Base-by-base conservation (phyloP, 2,797 vertebrate genomes). In the Adelosebastes latens region DNA sequence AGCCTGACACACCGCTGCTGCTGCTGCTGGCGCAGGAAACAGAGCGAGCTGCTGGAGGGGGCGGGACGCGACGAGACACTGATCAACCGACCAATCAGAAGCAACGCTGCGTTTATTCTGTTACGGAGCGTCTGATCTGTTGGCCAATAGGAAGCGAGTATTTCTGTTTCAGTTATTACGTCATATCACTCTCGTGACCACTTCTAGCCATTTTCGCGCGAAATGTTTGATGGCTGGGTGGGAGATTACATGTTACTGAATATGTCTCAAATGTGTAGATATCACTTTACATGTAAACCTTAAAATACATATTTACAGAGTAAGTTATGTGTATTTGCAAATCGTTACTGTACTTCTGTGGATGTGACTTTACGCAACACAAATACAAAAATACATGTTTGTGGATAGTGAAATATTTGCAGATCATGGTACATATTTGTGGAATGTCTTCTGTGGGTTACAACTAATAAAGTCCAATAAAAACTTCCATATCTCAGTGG, bases 1-100 rank as follows among this genome's bases (percentile, higher is more conserved):
- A 94, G 88, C 91, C 93, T 92, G 93, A 93, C 91, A 95, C 95
- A 93, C 95, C 84, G 93, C 91, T 89, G 95, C 93, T 95, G 93
- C 95, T 82, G 93, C 91, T 89, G 95, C 93, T 95, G 93, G 92
- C 93, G 94, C 86, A 95, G 93, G 84, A 94, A 85, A 90, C 87
- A 86, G 77, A 90, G 84, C 72, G 76, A 88, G 83, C 75, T 69
- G 75, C 46, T 81, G 13, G 3, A 42, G 75, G 32, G 79, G 82
- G 87, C 72, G 89, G 91, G 89, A 82, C 36, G 78, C 75, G 62
- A 71, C 18, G 22, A 77, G 75, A 34, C 58, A 25, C 77, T 13
- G 24, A 66, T 24, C 29, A 5, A 25, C 2, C 32, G 32, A 1
- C 93, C 91, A 93, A 94, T 93, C 80, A 84, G 3, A 81, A 18